Evolutionary conservation across 2,797 vertebrate species (phyloP), one percentile per base, ranked within the genome.

Genomic region (Triplophysa bombifrons): DNA sequence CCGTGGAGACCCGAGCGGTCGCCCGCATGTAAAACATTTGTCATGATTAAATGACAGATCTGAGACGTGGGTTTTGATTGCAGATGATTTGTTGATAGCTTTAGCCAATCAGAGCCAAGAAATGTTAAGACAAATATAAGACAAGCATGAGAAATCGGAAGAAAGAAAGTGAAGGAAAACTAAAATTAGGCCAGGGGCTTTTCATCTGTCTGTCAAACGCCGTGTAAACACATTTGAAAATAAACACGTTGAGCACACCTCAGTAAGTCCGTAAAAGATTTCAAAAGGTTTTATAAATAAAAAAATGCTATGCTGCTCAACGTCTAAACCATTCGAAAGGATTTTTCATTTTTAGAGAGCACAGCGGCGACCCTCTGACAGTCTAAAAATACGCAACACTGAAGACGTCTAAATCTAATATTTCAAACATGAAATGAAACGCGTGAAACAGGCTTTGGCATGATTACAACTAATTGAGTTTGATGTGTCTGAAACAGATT

Each of bases 41-140:
- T 84, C 76, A 82, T 80, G 79, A 58, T 82, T 81, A 81, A 85
- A 80, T 41, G 80, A 80, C 34, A 41, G 51, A 56, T 65, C 25
- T 64, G 56, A 12, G 56, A 25, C 22, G 8, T 64, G 61, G 44
- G 73, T 79, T 78, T 84, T 91, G 89, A 90, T 91, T 89, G 88
- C 76, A 48, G 53, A 69, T 87, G 86, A 91, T 89, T 90, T 89
- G 88, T 92, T 88, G 88, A 89, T 86, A 85, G 61, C 60, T 68
- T 20, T 6, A 9, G 51, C 84, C 83, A 74, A 85, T 84, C 58
- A 80, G 84, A 83, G 78, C 63, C 17, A 4, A 48, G 60, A 38
- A 51, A 41, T 11, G 30, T 13, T 60, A 58, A 11, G 50, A 73
- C 22, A 78, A 72, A 78, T 65, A 70, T 61, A 17, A 67, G 30